Evolutionary conservation across 1,140 invertebrate species (phyloP).

Genomic region (Drosophila pandora): DNA sequence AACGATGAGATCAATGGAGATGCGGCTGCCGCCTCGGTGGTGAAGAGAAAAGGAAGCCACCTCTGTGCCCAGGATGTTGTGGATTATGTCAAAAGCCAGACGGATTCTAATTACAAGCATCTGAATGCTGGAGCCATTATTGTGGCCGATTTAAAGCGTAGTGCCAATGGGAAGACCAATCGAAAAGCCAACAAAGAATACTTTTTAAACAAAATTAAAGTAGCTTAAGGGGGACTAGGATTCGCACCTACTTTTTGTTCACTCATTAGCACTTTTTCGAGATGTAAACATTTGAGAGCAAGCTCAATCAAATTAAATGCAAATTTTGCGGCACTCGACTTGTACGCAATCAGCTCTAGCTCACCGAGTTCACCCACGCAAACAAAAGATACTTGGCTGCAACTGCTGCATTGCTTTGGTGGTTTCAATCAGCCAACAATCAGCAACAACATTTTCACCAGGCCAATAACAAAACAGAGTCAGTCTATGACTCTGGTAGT

Average conservation of each 20-base stretch:
- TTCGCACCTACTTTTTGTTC: background rate
- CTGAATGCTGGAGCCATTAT: constrained; percentile 83
- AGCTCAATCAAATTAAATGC: constrained; percentile 69
- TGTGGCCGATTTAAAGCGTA: constrained; percentile 78
- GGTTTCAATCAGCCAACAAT: constrained; percentile 62
- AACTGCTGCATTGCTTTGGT: constrained; percentile 24
- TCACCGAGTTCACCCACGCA: constrained; percentile 41
- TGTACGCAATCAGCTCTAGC: constrained; percentile 57
- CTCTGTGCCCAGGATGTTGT: constrained; percentile 64
- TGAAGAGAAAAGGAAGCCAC: constrained; percentile 35
- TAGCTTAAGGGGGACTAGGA: background rate
- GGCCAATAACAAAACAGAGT: constrained; percentile 31
- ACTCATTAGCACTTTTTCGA: constrained; percentile 57
- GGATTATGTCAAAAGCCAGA: constrained; percentile 43
- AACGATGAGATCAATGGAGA: constrained; percentile 56
- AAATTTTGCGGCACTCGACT: constrained; percentile 61
- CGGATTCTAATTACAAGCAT: constrained; percentile 62
- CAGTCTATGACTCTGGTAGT: background rate
- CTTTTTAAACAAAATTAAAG: too few species aligned
- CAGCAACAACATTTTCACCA: constrained; percentile 20
- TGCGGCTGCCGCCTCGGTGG: constrained; percentile 61
- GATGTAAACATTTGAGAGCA: constrained; percentile 37
- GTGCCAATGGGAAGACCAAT: constrained; percentile 65
- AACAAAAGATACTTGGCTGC: constrained; percentile 7
- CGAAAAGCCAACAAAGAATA: constrained; percentile 49